These are phyloP conservation scores for Nomada fabriciana DNA, from an alignment of 2,888 invertebrate species.

Conservation along the genomic window DNA sequence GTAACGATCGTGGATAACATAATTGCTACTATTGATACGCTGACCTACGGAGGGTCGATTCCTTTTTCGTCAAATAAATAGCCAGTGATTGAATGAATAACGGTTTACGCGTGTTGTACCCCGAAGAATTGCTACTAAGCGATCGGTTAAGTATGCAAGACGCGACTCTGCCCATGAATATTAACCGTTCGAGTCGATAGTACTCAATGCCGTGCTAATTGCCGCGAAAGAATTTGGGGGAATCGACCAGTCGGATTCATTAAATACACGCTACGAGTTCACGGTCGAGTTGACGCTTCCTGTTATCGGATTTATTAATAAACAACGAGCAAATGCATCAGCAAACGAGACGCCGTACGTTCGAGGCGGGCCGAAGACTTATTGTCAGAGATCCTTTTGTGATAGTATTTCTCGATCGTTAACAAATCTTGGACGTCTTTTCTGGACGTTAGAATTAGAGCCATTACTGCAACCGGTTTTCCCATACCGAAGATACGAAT, in stretches of 20 bases:
- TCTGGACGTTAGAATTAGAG: background rate
- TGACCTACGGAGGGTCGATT: background rate
- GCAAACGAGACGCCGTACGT: background rate
- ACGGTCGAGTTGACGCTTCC: background rate
- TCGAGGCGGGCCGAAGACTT: background rate
- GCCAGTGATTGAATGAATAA: constrained; percentile 13
- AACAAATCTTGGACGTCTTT: background rate
- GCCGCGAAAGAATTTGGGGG: constrained; percentile 11
- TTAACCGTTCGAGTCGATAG: constrained; percentile 24
- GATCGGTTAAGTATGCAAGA: constrained; percentile 33
- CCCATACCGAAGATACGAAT: constrained; percentile 5
- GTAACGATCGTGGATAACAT: background rate
- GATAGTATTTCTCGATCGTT: background rate
- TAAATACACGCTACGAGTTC: background rate
- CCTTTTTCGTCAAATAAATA: constrained; percentile 22
- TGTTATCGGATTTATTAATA: constrained; percentile 14
- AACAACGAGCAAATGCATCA: background rate
- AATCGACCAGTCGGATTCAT: background rate
- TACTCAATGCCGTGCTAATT: constrained; percentile 18
- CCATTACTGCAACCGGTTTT: constrained; percentile 25
- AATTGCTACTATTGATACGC: background rate
- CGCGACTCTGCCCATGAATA: constrained; percentile 34
- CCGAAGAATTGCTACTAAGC: constrained; percentile 12
- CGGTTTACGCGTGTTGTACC: constrained; percentile 30
- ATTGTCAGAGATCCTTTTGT: background rate